Evolutionary conservation across 2,888 invertebrate genomes (phyloP), one percentile per base, ranked within the genome.

Genomic region (Odontothrips loti): DNA sequence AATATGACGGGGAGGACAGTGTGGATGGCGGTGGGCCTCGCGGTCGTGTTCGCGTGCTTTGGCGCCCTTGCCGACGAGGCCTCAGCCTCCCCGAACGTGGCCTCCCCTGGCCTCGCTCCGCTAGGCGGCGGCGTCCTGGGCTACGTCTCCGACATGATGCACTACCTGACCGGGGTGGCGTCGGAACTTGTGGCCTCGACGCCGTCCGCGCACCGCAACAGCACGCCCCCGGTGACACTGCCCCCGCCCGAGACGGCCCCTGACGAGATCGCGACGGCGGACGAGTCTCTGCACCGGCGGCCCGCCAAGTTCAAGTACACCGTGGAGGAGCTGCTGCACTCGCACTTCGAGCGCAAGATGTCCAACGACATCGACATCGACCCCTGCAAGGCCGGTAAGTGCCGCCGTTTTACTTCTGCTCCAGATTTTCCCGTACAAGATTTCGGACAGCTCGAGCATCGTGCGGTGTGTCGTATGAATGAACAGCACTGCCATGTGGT

Each of bases 351-450:
- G 79, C 89, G 89, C 83, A 92, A 92, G 86, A 90, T 92, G 82
- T 94, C 94, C 79, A 90, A 90, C 83, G 95, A 95, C 87, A 88
- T 94, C 83, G 94, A 95, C 86, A 89, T 94, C 90, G 95, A 95
- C 88, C 93, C 95, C 81, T 95, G 95, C 88, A 95, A 95, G 90
- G 93, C 95, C 87, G 93, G 95, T 95, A 88, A 92, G 92, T 88
- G 83, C 10, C 23, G 3, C 68, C 17, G 82, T 82, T 75, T 81
- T n/a, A n/a, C 29, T 80, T 80, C 23, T 8, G n/a, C n/a, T n/a
- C n/a, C n/a, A n/a, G n/a, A n/a, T n/a, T n/a, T n/a, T n/a, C n/a
- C n/a, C n/a, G n/a, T n/a, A n/a, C n/a, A n/a, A n/a, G n/a, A n/a
- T n/a, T n/a, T n/a, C n/a, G n/a, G n/a, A n/a, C n/a, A n/a, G n/a